These are phyloP conservation scores for Cynocephalus volans DNA, from an alignment of 2,113 vertebrate species.

Conservation along the genomic window DNA sequence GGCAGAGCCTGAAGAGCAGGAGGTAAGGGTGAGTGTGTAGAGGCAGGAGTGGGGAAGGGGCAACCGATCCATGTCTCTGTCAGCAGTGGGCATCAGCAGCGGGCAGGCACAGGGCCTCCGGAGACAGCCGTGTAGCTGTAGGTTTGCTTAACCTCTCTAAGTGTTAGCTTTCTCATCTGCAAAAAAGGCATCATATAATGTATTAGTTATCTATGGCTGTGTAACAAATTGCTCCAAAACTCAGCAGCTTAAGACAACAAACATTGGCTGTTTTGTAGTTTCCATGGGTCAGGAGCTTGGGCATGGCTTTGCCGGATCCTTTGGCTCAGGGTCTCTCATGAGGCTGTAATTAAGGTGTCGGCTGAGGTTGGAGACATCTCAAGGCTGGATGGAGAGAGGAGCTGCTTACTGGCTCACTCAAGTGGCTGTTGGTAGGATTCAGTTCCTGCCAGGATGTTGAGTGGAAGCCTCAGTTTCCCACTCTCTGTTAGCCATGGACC, in stretches of 20 bases:
- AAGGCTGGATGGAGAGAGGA: not conserved
- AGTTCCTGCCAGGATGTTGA: not conserved
- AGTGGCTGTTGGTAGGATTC: not conserved
- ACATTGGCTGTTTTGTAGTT: accelerated
- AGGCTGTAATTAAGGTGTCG: too few relatives aligned
- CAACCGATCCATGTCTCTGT: too few relatives aligned
- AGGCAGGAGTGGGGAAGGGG: not conserved
- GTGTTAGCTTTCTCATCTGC: not conserved
- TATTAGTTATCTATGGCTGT: not conserved
- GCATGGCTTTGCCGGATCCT: not conserved
- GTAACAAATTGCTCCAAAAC: not conserved
- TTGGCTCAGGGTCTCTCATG: not conserved
- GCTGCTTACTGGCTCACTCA: not conserved
- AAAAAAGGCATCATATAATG: not conserved
- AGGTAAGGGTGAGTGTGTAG: accelerated
- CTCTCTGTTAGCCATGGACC: not conserved
- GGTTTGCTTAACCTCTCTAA: too few relatives aligned
- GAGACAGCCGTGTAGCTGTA: not conserved
- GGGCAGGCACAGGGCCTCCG: not conserved
- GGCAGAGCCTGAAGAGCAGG: not conserved
- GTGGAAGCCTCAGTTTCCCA: not conserved
- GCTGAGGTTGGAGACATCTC: not conserved
- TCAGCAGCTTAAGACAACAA: not conserved
- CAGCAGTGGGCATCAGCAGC: too few relatives aligned
- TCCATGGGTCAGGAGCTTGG: too few relatives aligned